A percentile compares a stretch with the other conserved stretches of the same genome.
Evolutionary conservation across 1,140 invertebrate species (phyloP).

Genomic region (Drosophila varians): DNA sequence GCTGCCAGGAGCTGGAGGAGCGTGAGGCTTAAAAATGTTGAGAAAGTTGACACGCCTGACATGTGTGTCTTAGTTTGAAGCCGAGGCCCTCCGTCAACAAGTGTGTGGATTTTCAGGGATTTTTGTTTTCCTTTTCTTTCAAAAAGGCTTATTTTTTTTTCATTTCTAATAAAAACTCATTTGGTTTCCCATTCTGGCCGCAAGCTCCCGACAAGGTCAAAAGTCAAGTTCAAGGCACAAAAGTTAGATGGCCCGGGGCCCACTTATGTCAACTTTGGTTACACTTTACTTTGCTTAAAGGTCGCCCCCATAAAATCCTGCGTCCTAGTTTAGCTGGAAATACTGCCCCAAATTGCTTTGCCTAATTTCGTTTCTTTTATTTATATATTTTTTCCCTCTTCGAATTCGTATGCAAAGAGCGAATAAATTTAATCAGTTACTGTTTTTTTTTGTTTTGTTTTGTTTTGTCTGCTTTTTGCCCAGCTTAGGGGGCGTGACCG

Average conservation of each 20-base stretch:
- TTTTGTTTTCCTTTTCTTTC: no score
- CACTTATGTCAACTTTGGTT: slow-evolving; percentile 7
- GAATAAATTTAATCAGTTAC: slow-evolving; percentile 74
- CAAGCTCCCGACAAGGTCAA: neutral
- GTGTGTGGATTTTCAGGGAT: slow-evolving; percentile 15
- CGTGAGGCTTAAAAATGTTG: slow-evolving; percentile 35
- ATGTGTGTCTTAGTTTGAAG: slow-evolving; percentile 35
- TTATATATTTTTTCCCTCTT: neutral
- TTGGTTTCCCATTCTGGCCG: no score
- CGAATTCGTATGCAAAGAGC: slow-evolving; percentile 62
- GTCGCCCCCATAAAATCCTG: slow-evolving; percentile 10
- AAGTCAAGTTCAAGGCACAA: slow-evolving; percentile 6
- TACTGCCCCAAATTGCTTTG: slow-evolving; percentile 26
- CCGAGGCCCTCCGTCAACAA: slow-evolving; percentile 29
- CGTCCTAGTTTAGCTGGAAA: slow-evolving; percentile 23
- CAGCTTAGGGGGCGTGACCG: slow-evolving; percentile 22
- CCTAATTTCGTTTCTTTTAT: slow-evolving; percentile 11
- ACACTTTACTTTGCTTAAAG: slow-evolving; percentile 1
- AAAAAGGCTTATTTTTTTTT: no score
- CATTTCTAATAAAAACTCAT: no score
- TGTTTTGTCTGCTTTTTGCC: slow-evolving; percentile 3
- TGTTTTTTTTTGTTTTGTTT: slow-evolving; percentile 4
- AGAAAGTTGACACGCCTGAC: slow-evolving; percentile 32
- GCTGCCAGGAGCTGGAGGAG: slow-evolving; percentile 18
- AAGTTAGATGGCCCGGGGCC: neutral